These are phyloP conservation scores for Lutra lutra DNA, from an alignment of 2,797 vertebrate genomes.

Conservation along the genomic window DNA sequence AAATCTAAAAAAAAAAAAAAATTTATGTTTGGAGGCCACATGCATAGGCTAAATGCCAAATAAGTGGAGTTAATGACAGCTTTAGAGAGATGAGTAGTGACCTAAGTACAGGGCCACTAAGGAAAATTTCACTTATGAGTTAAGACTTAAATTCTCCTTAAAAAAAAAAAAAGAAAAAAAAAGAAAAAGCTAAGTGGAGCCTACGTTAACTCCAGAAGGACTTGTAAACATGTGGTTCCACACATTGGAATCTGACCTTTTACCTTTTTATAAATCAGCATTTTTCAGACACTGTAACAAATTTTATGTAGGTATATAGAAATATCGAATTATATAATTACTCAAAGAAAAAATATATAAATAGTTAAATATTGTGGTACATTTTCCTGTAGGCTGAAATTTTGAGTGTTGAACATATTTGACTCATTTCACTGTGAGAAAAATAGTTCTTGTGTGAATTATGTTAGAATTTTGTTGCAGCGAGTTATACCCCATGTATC, in stretches of 20 bases:
- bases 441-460: background rate
- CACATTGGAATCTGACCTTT: background rate
- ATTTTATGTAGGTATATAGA: background rate
- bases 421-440: constrained; percentile 3
- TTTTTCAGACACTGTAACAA: background rate
- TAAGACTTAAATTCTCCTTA: constrained; percentile 43
- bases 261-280: constrained; percentile 26
- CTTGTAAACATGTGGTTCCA: background rate
- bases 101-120: background rate
- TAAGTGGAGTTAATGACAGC: background rate
- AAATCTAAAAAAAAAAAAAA: too few species aligned
- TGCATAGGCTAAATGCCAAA: background rate
- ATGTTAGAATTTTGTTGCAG: background rate
- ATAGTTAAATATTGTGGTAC: background rate
- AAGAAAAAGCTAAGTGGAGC: background rate
- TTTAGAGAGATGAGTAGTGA: background rate
- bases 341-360: background rate
- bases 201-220: background rate
- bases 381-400: constrained; percentile 17
- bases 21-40: background rate
- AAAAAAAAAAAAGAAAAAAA: background rate
- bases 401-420: constrained; percentile 21
- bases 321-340: background rate
- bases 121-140: background rate
- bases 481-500: background rate